A percentile compares a stretch with the other conserved stretches of the same genome.
Evolutionary conservation across 2,888 invertebrate genomes (phyloP).

Genomic region (Ctenicera cuprea): DNA sequence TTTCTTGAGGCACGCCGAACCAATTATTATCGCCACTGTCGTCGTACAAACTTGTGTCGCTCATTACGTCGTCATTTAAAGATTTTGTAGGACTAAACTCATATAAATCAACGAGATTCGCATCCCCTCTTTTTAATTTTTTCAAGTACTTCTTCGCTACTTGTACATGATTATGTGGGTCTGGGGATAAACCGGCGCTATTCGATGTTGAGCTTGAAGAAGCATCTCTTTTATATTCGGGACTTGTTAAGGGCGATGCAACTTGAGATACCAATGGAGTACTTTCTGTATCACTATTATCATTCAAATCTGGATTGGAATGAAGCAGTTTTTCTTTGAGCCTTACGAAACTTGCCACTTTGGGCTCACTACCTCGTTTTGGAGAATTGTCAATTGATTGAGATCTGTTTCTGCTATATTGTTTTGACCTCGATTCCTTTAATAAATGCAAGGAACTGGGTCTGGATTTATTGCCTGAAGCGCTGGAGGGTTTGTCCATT

Average conservation of each 20-base stretch:
- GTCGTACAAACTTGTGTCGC: slow-evolving; percentile 36
- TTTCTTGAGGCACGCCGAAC: slow-evolving; percentile 33
- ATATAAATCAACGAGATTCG: slow-evolving; percentile 20
- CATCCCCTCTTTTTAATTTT: slow-evolving; percentile 16
- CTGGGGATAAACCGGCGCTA: slow-evolving; percentile 61
- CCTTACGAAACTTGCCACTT: slow-evolving; percentile 64
- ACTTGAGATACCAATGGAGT: slow-evolving; percentile 78
- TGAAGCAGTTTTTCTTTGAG: slow-evolving; percentile 68
- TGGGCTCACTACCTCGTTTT: slow-evolving; percentile 58
- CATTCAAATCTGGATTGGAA: slow-evolving; percentile 68
- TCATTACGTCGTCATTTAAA: slow-evolving; percentile 28
- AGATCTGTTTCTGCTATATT: slow-evolving; percentile 62
- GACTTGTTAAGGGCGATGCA: slow-evolving; percentile 65
- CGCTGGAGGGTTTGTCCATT: slow-evolving; percentile 60
- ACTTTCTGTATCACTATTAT: slow-evolving; percentile 79
- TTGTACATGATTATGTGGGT: background rate
- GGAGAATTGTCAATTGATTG: slow-evolving; percentile 66
- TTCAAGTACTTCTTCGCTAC: slow-evolving; percentile 21
- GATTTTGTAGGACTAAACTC: slow-evolving; percentile 44
- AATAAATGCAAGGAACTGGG: slow-evolving; percentile 64
- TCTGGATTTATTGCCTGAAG: slow-evolving; percentile 60
- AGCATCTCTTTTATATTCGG: slow-evolving; percentile 54
- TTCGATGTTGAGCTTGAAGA: slow-evolving; percentile 62
- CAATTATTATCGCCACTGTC: slow-evolving; percentile 42
- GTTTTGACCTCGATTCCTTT: slow-evolving; percentile 58